phyloP scores from a whole-genome alignment of 2,888 invertebrate genomes.

The Mythimna loreyi region DNA sequence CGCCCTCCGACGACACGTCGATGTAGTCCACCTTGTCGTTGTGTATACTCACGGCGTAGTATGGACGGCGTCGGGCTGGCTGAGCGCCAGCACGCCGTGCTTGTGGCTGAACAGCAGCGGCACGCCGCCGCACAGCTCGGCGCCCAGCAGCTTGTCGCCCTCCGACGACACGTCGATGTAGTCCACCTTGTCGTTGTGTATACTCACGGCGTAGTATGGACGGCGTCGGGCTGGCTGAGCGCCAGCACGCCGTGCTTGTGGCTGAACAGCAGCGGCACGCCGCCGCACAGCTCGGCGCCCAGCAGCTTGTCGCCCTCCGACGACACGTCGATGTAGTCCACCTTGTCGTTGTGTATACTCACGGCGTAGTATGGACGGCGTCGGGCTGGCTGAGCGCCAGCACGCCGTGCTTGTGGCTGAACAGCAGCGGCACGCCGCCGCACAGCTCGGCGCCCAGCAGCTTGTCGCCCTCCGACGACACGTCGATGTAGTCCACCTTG shows the following conservation, averaged over 20 bases:
- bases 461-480: constrained; percentile 91
- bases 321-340: constrained; percentile 91
- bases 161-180: constrained; percentile 90
- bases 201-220: constrained; percentile 65
- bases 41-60: constrained; percentile 64
- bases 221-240: constrained; percentile 62
- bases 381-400: constrained; percentile 70
- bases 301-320: constrained; percentile 92
- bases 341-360: constrained; percentile 82
- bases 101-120: constrained; percentile 79
- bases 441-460: constrained; percentile 94
- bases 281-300: constrained; percentile 93
- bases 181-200: constrained; percentile 87
- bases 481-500: constrained; percentile 91
- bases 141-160: constrained; percentile 93
- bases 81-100: constrained; percentile 81
- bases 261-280: constrained; percentile 77
- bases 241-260: constrained; percentile 80
- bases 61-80: constrained; percentile 49
- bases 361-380: constrained; percentile 62
- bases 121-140: constrained; percentile 90
- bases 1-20: constrained; percentile 90
- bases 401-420: constrained; percentile 81
- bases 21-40: constrained; percentile 91
- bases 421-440: constrained; percentile 74